Evolutionary conservation across 2,888 invertebrate species (phyloP).

Genomic region (Tetropium fuscum): DNA sequence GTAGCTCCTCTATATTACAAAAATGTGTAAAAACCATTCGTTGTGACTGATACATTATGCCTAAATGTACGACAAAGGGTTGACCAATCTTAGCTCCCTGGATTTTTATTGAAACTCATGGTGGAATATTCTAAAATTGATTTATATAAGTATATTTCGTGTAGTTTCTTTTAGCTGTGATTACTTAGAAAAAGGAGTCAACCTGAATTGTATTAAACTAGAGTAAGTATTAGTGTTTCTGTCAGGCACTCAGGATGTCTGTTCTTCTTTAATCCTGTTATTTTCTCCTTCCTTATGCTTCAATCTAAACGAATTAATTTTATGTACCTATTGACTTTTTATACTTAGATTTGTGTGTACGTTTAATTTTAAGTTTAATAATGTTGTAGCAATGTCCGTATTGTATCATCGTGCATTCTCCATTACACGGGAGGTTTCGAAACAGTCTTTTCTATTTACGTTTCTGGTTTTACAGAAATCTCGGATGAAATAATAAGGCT

Average conservation of each 20-base stretch:
- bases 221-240: slow-evolving; percentile 16
- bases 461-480: slow-evolving; percentile 46
- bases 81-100: slow-evolving; percentile 23
- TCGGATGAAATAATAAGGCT: slow-evolving; percentile 24
- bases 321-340: slow-evolving; percentile 15
- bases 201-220: slow-evolving; percentile 15
- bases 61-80: slow-evolving; percentile 42
- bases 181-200: slow-evolving; percentile 6
- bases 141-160: background rate
- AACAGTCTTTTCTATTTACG: slow-evolving; percentile 3
- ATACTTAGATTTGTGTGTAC: slow-evolving; percentile 16
- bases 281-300: background rate
- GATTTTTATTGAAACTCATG: background rate
- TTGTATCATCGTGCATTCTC: slow-evolving; percentile 27
- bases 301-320: slow-evolving; percentile 16
- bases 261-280: slow-evolving; percentile 7
- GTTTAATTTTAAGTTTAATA: slow-evolving; percentile 20
- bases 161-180: slow-evolving; percentile 23
- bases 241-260: background rate
- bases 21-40: slow-evolving; percentile 29
- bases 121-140: background rate
- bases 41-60: slow-evolving; percentile 50
- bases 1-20: slow-evolving; percentile 27
- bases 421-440: slow-evolving; percentile 30
- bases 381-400: slow-evolving; percentile 24